Evolutionary conservation across 2,113 vertebrate genomes (phyloP), one percentile per base, ranked within the genome.

Genomic region (Carassius gibelio): DNA sequence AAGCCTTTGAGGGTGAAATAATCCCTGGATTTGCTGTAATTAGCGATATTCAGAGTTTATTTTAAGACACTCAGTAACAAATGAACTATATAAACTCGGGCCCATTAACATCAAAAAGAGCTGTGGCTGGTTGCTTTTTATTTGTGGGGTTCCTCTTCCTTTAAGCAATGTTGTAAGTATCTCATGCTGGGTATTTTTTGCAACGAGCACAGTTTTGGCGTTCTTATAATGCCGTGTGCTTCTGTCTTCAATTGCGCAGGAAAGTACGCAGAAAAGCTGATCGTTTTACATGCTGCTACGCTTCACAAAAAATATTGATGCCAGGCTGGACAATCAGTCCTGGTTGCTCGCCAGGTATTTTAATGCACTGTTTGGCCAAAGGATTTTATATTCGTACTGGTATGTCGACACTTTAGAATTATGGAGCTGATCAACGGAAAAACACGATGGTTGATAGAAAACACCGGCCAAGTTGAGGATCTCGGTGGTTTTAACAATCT

Each of bases 291-390:
- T 45, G 0, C 23, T 30, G 23, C 17, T 80, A 45, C 77, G 64
- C 62, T 52, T 68, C 17, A 81, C 45, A 68, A 34, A 34, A 81
- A 30, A 68, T 81, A 19, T 26, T 68, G 45, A 68, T 52, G 79
- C 62, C 79, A 68, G 61, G 61, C 17, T 68, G 61, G 42, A 52
- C 26, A 81, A 26, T 81, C 59, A 48, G 34, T 64, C 1, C 50
- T 77, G 75, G 75, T 36, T 21, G 75, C 9, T 10, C 6, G 42
- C 62, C 79, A 48, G 45, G 61, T 34, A 81, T 81, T 81, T 81
- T 38, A 78, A 55, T n/a, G 76, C 55, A 59, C 55, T 6, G 52
- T 78, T 78, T 81, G 79, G 45, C 42, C 23, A 48, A 48, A 81
- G 42, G 42, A 68, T 50, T 19, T 81, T 9, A 13, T 8, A 50